A percentile compares a stretch with the other conserved stretches of the same genome.
Conservation (phyloP, 2,888 invertebrate genomes). For the Crocallis elinguaria region DNA sequence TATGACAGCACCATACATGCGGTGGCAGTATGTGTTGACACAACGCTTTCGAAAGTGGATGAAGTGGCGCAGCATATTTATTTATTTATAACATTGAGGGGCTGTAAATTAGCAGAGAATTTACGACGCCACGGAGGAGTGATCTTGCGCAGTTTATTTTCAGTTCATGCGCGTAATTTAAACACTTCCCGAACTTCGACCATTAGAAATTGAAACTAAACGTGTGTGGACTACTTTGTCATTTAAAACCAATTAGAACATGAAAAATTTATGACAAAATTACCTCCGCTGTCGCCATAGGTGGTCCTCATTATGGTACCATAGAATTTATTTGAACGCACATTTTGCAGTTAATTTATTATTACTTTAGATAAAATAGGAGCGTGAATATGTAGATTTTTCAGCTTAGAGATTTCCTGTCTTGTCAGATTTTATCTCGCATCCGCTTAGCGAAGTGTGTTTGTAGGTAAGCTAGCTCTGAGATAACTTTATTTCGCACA, state of each 20-base stretch:
- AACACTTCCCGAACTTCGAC: constrained; percentile 61
- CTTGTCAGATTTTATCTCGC: constrained; percentile 31
- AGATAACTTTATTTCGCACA: constrained; percentile 29
- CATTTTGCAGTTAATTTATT: constrained; percentile 24
- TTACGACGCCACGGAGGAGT: constrained; percentile 75
- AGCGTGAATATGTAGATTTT: constrained; percentile 29
- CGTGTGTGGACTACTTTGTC: constrained; percentile 47
- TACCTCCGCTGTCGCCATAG: constrained; percentile 34
- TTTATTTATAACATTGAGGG: constrained; percentile 81
- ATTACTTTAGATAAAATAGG: constrained; percentile 21
- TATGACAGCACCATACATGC: constrained; percentile 76
- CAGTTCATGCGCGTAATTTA: constrained; percentile 76
- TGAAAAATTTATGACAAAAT: constrained; percentile 40
- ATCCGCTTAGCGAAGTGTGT: constrained; percentile 26
- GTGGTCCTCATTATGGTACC: constrained; percentile 30
- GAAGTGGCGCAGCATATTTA: constrained; percentile 76
- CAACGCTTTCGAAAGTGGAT: constrained; percentile 70
- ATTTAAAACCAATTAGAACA: constrained; percentile 57
- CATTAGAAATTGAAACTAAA: constrained; percentile 58
- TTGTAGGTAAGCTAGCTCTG: constrained; percentile 12
- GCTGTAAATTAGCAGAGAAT: constrained; percentile 84
- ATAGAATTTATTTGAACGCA: constrained; percentile 24
- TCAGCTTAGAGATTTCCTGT: constrained; percentile 23
- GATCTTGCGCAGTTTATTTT: constrained; percentile 79
- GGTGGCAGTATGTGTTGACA: constrained; percentile 58